Evolutionary conservation across 2,113 vertebrate species (phyloP), one percentile per base, ranked within the genome.

Genomic region (Daboia siamensis): DNA sequence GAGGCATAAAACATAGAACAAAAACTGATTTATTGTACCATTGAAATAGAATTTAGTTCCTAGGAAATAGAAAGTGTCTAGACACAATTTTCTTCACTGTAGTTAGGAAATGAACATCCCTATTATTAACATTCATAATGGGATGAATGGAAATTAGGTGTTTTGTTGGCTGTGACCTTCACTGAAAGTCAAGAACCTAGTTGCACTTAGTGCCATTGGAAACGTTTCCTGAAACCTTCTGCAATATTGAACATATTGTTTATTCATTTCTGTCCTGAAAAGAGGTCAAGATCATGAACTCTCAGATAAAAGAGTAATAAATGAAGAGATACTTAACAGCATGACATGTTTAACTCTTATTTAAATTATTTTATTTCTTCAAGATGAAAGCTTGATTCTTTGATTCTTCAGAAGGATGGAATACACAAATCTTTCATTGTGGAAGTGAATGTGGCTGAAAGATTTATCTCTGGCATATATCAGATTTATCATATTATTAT

Each of bases 401-500:
- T 21, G 17, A 48, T 74, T 80, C 33, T 44, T 80, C n/a, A 26
- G 24, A 90, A 55, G 8, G 56, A 54, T 1, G 8, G 80, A 90
- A 90, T 86, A 90, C 64, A 26, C 48, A 90, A 48, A 90, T 5
- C 46, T 86, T 69, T 64, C 46, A 93, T 86, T 93, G 88, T 69
- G 17, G 56, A 86, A 90, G 5, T 51, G 55, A 54, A 90, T 86
- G 55, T n/a, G 88, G 88, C 4, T 48, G 21, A 54, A 61, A 86
- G 39, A 93, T 90, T 93, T 90, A 90, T 93, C 56, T 90, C 51
- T 48, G 86, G 46, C 55, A 61, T 51, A 86, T 57, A 86, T 90
- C 74, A 93, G 44, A 86, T 93, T 90, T 86, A 90, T 56, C 80
- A 86, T 86, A 92, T 92, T 80, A 56, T 56, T 88, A n/a, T 88